Evolutionary conservation across 2,797 vertebrate species (phyloP), one percentile per base, ranked within the genome.

Genomic region (Syncerus caffer): DNA sequence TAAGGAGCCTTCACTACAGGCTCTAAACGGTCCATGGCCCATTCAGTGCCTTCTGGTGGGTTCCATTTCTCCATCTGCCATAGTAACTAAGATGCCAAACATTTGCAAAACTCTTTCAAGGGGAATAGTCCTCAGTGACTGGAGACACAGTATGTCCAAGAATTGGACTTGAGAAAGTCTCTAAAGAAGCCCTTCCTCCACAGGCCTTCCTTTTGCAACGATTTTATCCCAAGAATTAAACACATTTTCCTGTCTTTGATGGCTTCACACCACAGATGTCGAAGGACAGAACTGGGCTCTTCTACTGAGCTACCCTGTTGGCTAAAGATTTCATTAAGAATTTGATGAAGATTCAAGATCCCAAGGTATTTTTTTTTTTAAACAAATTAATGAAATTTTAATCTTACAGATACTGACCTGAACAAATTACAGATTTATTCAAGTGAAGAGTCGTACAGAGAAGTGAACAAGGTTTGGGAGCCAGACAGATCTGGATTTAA

Each of bases 261-360:
- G 47, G 25, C 13, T 85, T 85, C 58, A 45, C 23, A 42, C 23
- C 38, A 91, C 21, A 50, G 0, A 10, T 38, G 7, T 78, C 4
- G 17, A 14, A 90, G n/a, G 17, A 25, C 57, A 96, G 29, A 95
- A 55, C 15, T 51, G 31, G 12, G 45, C 27, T 84, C 31, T 57
- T 95, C 78, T 50, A 25, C 7, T 29, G 34, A 93, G 27, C 25
- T 23, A 47, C 86, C 7, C 62, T 83, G 55, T 60, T 93, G 51
- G 15, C n/a, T 95, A 67, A 90, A 80, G 29, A 90, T 67, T 45
- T 90, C 86, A 58, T 58, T 86, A 92, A 96, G 67, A 96, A 93
- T 76, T 88, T 86, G 82, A 85, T 84, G 64, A 96, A 60, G 45
- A 95, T 74, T 93, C 92, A 93, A 62, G 82, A 78, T 93, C 50